Conservation (phyloP, 1,140 invertebrate genomes). For the Halictus rubicundus region DNA sequence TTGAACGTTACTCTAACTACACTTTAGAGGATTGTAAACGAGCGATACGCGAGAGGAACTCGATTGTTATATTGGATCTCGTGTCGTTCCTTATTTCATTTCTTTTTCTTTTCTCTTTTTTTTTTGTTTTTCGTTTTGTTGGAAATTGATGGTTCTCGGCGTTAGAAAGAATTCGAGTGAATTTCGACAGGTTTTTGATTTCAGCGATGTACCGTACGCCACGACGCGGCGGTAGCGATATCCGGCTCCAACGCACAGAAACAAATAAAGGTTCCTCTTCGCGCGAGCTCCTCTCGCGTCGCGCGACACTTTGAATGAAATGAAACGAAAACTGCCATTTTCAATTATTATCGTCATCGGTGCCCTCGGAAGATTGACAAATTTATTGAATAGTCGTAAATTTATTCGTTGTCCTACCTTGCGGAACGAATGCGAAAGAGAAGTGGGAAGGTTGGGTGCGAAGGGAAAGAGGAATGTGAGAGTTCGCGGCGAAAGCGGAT, state of each 20-base stretch:
- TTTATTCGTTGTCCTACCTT: slow-evolving; percentile 37
- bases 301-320: slow-evolving; percentile 15
- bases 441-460: background rate
- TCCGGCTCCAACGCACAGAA: slow-evolving; percentile 33
- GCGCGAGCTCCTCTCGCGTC: slow-evolving; percentile 13
- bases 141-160: background rate
- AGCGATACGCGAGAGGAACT: slow-evolving; percentile 5
- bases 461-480: slow-evolving; percentile 17
- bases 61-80: background rate
- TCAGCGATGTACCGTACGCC: background rate
- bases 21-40: slow-evolving; percentile 5
- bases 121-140: background rate
- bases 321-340: slow-evolving; percentile 42
- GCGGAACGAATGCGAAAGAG: slow-evolving; percentile 14
- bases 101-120: too few species aligned
- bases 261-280: background rate
- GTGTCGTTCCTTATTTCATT: background rate
- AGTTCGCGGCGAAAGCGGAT: slow-evolving; percentile 29
- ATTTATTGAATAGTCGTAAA: slow-evolving; percentile 12
- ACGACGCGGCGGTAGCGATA: background rate
- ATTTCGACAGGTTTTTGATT: background rate
- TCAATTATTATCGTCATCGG: slow-evolving; percentile 22
- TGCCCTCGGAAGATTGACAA: slow-evolving; percentile 20
- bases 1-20: slow-evolving; percentile 4
- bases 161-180: background rate